Evolutionary conservation across 64 coral and sea anemone genomes (phyloP), one percentile per base, ranked within the genome.

Genomic region (Stichodactyla mertensii): DNA sequence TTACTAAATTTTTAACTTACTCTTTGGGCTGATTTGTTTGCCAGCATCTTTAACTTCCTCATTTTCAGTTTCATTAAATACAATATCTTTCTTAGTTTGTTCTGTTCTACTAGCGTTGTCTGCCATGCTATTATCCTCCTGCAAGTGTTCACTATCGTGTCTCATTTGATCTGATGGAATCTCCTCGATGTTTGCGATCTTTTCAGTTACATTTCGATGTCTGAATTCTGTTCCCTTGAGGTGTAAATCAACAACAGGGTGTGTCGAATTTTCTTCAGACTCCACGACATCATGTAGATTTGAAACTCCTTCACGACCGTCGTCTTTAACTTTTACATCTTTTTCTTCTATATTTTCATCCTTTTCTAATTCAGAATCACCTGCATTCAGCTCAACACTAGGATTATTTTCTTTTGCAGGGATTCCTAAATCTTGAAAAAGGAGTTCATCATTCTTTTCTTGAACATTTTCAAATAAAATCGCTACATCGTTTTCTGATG

Each of bases 211-310:
- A 78, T 84, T 86, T 60, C 91, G 86, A 74, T 92, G 91, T 55
- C 80, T 88, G 54, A 92, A 88, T 57, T 92, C 86, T 62, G 80
- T 92, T 22, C 80, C 80, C 18, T 92, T 80, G 6, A 31, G 64
- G 4, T 62, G 52, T 14, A 54, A 16, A 28, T 81, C 78, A 53
- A 4, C 51, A 54, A 0, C 15, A 23, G 16, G 78, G 52, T 81
- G 78, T 81, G 78, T 55, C 78, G 78, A 81, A 0, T 15, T 54
- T 10, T 52, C 28, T 19, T 9, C 51, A 16, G 10, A 53, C 22
- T 74, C 69, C 69, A 74, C n/a, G 27, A 5, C 27, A 12, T 74
- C 26, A 27, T 74, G 22, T 74, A 23, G 2, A 31, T 0, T 0
- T 74, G 24, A 36, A 5, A 74, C n/a, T 12, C 10, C 69, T 27